Base-by-base conservation (phyloP, 2,797 vertebrate species). In the Darevskia mixta region DNA sequence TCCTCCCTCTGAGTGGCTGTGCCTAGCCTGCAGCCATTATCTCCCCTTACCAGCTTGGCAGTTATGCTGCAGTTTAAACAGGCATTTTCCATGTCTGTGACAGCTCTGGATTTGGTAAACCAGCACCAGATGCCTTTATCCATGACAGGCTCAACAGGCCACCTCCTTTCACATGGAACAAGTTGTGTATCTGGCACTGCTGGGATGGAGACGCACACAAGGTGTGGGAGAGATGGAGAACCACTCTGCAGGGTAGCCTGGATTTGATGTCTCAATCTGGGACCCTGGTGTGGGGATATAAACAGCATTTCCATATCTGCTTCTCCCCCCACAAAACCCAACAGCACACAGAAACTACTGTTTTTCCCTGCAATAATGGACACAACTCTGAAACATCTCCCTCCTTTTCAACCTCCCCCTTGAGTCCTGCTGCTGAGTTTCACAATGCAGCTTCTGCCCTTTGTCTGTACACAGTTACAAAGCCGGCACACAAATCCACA, bases 401-500 rank as follows among this genome's bases (percentile, higher is more conserved):
- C 75, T 71, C 77, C 38, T 77, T 76, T 71, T 35, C 41, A 8
- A 71, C 17, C 67, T 20, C 43, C 76, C 76, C 29, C 84, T 58
- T 29, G 35, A 41, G 66, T 55, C 45, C n/a, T n/a, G 75, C 82
- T 29, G 71, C 67, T 43, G 32, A 75, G 32, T 41, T 55, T 69
- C 20, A 29, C 67, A 67, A 64, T 2, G 41, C 32, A 3, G 23
- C 45, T 78, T 83, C 23, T 80, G 45, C 49, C 90, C 32, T 38
- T 73, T 72, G 38, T 79, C 85, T 75, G 73, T 61, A 43, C 32
- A 71, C 82, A 82, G 43, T 55, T 80, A 75, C 71, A 79, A 72
- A 72, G 87, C 77, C 82, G 32, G 67, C 86, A 67, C 58, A 83
- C 83, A 89, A 71, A 86, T 87, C 81, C 86, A 79, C 69, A 7